Evolutionary conservation across 2,113 vertebrate genomes (phyloP).

Genomic region (Macrotus californicus): DNA sequence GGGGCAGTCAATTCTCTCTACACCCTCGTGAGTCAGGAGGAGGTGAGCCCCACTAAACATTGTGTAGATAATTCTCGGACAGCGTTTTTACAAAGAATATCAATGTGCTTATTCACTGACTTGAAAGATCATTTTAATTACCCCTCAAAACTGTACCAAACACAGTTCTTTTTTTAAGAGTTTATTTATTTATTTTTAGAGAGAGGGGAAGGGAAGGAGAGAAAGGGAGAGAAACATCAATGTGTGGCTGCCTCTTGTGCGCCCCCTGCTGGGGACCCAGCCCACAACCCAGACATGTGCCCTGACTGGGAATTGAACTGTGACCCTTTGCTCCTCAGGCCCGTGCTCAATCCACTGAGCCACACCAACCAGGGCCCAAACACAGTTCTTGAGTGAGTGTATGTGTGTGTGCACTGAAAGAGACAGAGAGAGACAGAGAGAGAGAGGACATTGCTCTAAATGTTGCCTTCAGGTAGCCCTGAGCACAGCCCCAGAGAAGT

Average conservation of each 20-base stretch:
- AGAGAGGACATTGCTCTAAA: not conserved
- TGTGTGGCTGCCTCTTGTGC: no score
- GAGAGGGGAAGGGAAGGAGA: no score
- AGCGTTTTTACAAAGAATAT: slow-evolving; percentile 52
- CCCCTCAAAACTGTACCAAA: slow-evolving; percentile 11
- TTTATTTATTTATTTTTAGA: no score
- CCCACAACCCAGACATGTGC: no score
- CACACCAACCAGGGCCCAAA: no score
- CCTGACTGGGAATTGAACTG: no score
- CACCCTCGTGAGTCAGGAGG: not conserved
- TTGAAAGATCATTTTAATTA: slow-evolving; percentile 20
- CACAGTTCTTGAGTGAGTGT: not conserved
- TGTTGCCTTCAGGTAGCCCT: not conserved
- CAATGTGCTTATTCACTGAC: not conserved
- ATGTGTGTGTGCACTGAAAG: not conserved
- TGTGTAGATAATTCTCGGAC: not conserved
- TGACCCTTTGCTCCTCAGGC: no score
- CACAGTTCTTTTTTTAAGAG: slow-evolving; percentile 29
- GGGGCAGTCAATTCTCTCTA: slow-evolving; percentile 53
- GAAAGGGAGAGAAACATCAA: no score
- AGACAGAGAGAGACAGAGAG: not conserved
- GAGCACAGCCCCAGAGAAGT: not conserved
- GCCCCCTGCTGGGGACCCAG: no score
- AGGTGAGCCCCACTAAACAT: slow-evolving; percentile 30
- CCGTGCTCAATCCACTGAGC: no score